Evolutionary conservation across 2,113 vertebrate species (phyloP).

Genomic region (Aptenodytes patagonicus): DNA sequence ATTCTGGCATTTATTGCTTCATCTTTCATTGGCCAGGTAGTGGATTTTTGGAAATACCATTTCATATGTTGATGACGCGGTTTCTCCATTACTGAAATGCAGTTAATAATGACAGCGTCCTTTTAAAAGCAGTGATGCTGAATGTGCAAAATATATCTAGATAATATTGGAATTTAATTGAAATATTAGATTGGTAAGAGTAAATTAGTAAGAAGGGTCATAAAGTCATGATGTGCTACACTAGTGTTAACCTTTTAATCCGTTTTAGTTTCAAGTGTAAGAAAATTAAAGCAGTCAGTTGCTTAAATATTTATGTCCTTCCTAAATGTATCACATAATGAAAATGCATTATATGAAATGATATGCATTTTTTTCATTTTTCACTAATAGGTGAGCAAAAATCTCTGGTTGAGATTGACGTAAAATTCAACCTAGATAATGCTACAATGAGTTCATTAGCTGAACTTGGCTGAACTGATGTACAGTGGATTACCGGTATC

Average conservation of each 20-base stretch:
- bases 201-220: not conserved
- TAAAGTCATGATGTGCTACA: not conserved
- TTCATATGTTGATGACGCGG: not conserved
- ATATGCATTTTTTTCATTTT: not conserved
- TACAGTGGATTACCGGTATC: not conserved
- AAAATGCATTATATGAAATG: not conserved
- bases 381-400: not conserved
- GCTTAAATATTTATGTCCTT: not conserved
- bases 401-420: not conserved
- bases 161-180: not conserved
- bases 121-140: not conserved
- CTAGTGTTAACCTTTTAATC: not conserved
- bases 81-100: not conserved
- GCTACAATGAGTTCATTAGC: not conserved
- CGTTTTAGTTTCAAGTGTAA: not conserved
- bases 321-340: not conserved
- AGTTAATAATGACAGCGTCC: not conserved
- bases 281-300: not conserved
- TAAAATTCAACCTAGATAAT: not conserved
- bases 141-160: not conserved
- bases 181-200: not conserved
- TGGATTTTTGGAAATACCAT: not conserved
- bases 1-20: not conserved
- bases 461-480: not conserved
- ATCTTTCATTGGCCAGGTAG: not conserved